These are phyloP conservation scores for Trichonephila clavipes DNA, from an alignment of 1,140 invertebrate species.

Conservation along the genomic window DNA sequence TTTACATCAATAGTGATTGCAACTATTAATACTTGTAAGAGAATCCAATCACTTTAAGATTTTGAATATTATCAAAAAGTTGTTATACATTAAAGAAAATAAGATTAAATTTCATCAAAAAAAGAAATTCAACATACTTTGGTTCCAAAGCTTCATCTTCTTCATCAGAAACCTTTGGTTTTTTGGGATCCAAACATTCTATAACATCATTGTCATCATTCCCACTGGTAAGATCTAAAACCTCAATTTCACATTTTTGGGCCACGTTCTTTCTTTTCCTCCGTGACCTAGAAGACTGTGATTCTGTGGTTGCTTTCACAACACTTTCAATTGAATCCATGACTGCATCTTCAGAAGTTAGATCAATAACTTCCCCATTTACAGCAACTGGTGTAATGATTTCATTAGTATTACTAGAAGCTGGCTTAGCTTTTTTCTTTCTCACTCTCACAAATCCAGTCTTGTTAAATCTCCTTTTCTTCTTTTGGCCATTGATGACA, in stretches of 20 bases:
- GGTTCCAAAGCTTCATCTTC: slow-evolving; percentile 55
- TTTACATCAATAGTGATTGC: no score
- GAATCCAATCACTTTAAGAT: neutral
- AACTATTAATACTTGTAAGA: no score
- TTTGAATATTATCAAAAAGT: neutral
- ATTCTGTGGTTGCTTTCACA: slow-evolving; percentile 60
- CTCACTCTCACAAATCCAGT: slow-evolving; percentile 77
- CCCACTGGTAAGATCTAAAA: slow-evolving; percentile 63
- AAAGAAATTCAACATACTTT: slow-evolving; percentile 39
- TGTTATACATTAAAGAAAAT: neutral
- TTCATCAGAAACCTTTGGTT: slow-evolving; percentile 56
- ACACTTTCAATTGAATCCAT: slow-evolving; percentile 72
- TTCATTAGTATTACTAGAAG: neutral
- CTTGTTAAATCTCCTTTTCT: slow-evolving; percentile 64
- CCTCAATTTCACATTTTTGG: slow-evolving; percentile 67
- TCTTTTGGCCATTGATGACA: slow-evolving; percentile 35
- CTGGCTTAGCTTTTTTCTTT: slow-evolving; percentile 58
- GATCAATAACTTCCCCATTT: slow-evolving; percentile 38
- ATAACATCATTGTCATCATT: slow-evolving; percentile 64
- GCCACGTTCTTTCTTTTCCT: slow-evolving; percentile 65
- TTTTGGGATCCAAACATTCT: slow-evolving; percentile 53
- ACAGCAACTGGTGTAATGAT: neutral
- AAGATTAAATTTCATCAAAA: neutral
- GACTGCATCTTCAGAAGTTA: slow-evolving; percentile 56
- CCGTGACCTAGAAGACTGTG: slow-evolving; percentile 39